Percentiles rank a stretch among this genome's conserved stretches.
Conservation (phyloP, 2,888 invertebrate genomes). For the Drosophila macrothrix region DNA sequence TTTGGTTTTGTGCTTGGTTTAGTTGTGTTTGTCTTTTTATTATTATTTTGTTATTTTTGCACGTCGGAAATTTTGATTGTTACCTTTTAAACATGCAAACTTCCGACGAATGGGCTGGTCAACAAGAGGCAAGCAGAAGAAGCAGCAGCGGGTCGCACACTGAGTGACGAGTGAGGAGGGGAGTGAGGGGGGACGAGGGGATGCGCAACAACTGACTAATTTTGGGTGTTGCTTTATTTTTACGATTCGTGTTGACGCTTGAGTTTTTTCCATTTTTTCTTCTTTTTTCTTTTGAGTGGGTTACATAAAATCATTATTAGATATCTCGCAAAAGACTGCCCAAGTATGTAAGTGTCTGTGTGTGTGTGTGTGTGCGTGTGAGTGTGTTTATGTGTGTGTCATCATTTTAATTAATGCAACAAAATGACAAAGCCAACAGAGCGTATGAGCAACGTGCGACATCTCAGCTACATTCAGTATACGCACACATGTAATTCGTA, state of each 20-base stretch:
- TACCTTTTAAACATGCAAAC: conserved; percentile 48
- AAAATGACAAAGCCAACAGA: conserved; percentile 29
- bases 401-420: conserved; percentile 76
- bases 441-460: conserved; percentile 63
- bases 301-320: conserved; percentile 77
- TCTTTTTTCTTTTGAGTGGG: conserved; percentile 8
- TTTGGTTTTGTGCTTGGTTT: conserved; percentile 29
- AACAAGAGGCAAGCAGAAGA: conserved; percentile 17
- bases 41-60: conserved; percentile 18
- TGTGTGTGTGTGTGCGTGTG: conserved; percentile 62
- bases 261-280: conserved; percentile 4
- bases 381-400: conserved; percentile 47
- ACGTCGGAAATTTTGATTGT: conserved; percentile 48
- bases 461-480: conserved; percentile 27
- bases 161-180: conserved; percentile 4
- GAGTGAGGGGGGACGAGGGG: background rate
- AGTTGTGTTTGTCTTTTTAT: conserved; percentile 8
- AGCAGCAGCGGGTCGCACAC: conserved; percentile 8
- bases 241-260: conserved; percentile 37
- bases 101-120: conserved; percentile 31
- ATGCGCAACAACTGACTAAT: conserved; percentile 7
- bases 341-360: conserved; percentile 16
- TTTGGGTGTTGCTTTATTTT: conserved; percentile 60
- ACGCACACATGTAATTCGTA: background rate
- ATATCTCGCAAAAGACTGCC: conserved; percentile 50